A percentile compares a stretch with the other conserved stretches of the same genome.
Evolutionary conservation across 2,888 invertebrate species (phyloP).

Genomic region (Caradrina clavipalpis): DNA sequence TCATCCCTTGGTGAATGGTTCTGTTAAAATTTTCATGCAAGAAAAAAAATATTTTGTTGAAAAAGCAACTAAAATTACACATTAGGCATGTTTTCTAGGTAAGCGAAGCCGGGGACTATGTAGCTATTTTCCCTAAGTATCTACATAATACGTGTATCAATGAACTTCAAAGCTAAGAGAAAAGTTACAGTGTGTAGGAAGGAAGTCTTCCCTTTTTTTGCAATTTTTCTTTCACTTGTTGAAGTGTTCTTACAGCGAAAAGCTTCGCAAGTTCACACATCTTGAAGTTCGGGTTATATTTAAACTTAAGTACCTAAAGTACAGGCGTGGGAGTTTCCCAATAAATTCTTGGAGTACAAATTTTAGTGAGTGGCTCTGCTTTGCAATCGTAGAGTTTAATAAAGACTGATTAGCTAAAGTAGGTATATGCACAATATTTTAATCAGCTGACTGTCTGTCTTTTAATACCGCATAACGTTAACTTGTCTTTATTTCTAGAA

Average conservation of each 20-base stretch:
- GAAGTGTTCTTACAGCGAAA: slow-evolving; percentile 28
- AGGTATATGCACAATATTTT: background rate
- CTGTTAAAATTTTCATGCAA: too few relatives aligned
- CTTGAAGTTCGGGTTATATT: slow-evolving; percentile 37
- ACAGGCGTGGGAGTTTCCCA: slow-evolving; percentile 18
- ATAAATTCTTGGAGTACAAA: slow-evolving; percentile 23
- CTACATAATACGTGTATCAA: background rate
- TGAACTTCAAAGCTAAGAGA: slow-evolving; percentile 6
- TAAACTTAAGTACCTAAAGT: slow-evolving; percentile 24
- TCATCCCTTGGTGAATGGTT: too few relatives aligned
- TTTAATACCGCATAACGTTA: background rate
- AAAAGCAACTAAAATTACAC: too few relatives aligned
- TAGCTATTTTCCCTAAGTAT: too few relatives aligned
- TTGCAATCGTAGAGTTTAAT: slow-evolving; percentile 1
- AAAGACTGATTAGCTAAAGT: background rate
- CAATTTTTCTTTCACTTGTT: slow-evolving; percentile 22
- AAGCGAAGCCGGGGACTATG: too few relatives aligned
- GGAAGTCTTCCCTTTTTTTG: slow-evolving; percentile 22
- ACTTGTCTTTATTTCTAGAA: background rate
- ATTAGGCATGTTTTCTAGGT: too few relatives aligned
- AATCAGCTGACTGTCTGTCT: background rate
- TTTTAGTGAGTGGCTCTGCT: slow-evolving; percentile 5
- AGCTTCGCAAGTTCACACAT: slow-evolving; percentile 34
- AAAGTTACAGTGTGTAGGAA: slow-evolving; percentile 13
- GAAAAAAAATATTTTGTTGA: too few relatives aligned